Evolutionary conservation across 2,113 vertebrate genomes (phyloP).

Genomic region (Nettapus auritus): DNA sequence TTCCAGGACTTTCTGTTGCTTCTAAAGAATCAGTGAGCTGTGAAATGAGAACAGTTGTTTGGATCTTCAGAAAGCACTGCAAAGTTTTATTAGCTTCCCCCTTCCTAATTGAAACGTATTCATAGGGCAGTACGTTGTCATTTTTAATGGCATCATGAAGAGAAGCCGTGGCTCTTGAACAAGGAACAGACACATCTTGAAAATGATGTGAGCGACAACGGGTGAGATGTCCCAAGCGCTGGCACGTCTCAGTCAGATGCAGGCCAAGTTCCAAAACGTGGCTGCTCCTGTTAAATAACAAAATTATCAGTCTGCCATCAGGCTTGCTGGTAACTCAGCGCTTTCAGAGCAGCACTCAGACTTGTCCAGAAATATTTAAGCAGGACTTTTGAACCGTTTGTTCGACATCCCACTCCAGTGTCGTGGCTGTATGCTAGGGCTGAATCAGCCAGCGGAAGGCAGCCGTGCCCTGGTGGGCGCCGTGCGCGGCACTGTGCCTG

Average conservation of each 20-base stretch:
- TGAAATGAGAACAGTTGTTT: conserved; percentile 36
- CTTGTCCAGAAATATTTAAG: neutral
- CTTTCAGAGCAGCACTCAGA: neutral
- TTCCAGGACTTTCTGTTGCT: neutral
- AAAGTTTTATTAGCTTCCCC: neutral
- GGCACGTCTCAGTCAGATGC: neutral
- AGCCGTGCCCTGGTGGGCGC: neutral
- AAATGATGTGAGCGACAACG: neutral
- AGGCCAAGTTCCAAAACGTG: neutral
- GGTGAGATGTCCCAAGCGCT: neutral
- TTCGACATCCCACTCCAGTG: neutral
- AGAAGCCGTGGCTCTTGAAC: neutral
- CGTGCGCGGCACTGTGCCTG: neutral
- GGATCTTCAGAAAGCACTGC: neutral
- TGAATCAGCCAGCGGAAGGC: neutral
- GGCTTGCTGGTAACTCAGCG: neutral
- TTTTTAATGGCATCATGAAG: neutral
- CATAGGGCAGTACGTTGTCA: neutral
- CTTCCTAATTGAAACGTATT: neutral
- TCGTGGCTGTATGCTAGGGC: neutral
- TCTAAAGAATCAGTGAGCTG: neutral
- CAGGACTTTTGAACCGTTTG: neutral
- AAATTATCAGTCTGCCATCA: neutral
- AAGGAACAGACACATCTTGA: neutral
- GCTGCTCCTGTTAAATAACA: neutral